Percentiles rank a stretch among this genome's conserved stretches.
These are phyloP conservation scores for Plectrocnemia conspersa DNA, from an alignment of 1,140 invertebrate species.

Conservation along the genomic window DNA sequence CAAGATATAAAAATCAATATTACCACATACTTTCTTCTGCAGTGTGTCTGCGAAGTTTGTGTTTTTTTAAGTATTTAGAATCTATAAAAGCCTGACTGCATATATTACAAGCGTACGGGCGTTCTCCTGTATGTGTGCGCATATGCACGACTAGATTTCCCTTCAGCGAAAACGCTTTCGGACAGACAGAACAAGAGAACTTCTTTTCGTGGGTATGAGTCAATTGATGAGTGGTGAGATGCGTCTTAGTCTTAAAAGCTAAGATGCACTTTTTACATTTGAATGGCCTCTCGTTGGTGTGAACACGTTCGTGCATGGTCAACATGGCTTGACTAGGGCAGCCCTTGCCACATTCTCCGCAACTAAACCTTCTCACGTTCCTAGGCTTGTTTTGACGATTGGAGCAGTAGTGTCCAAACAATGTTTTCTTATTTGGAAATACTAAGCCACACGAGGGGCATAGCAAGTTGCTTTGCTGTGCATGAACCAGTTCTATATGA, in stretches of 20 bases:
- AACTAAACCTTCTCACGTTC: conserved; percentile 43
- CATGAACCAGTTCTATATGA: conserved; percentile 46
- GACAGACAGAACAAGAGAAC: conserved; percentile 52
- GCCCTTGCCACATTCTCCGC: conserved; percentile 45
- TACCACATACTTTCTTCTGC: background rate
- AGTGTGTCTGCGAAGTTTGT: conserved; percentile 47
- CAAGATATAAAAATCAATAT: conserved; percentile 3
- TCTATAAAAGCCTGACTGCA: conserved; percentile 56
- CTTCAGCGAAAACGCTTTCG: conserved; percentile 51
- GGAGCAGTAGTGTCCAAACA: conserved; percentile 38
- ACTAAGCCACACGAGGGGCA: conserved; percentile 42
- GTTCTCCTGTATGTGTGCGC: conserved; percentile 54
- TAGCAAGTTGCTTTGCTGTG: conserved; percentile 38
- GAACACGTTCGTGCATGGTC: conserved; percentile 54
- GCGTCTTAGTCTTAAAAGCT: conserved; percentile 54
- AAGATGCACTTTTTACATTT: conserved; percentile 51
- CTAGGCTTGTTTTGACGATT: conserved; percentile 40
- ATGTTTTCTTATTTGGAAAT: conserved; percentile 38
- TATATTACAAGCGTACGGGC: conserved; percentile 60
- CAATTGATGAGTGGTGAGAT: conserved; percentile 51
- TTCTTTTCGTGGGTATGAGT: conserved; percentile 53
- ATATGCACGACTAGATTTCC: conserved; percentile 50
- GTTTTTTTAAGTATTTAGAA: conserved; percentile 51
- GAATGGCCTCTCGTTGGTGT: conserved; percentile 53
- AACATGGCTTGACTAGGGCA: conserved; percentile 53